A percentile compares a stretch with the other conserved stretches of the same genome.
Evolutionary conservation across 2,797 vertebrate species (phyloP).

Genomic region (Typhlichthys eigenmanni): DNA sequence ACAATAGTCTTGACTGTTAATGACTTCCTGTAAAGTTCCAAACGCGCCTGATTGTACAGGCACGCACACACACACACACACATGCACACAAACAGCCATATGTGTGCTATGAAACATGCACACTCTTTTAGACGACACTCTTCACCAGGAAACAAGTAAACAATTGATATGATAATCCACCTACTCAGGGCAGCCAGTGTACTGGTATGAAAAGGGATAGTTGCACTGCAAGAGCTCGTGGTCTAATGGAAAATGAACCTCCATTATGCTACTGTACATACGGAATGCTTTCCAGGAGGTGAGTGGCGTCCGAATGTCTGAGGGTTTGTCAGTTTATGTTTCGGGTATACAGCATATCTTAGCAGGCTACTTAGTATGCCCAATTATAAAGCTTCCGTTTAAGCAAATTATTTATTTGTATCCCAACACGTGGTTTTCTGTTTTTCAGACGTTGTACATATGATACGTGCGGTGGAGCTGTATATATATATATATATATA

Average conservation of each 20-base stretch:
- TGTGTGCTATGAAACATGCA: conserved; percentile 37
- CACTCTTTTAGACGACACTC: conserved; percentile 60
- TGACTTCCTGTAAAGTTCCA: conserved; percentile 85
- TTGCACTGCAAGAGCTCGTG: conserved; percentile 36
- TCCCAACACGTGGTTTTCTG: too few relatives aligned
- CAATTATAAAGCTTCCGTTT: too few relatives aligned
- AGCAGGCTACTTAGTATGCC: too few relatives aligned
- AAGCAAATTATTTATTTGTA: too few relatives aligned
- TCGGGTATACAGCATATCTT: background rate
- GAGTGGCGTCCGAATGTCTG: too few relatives aligned
- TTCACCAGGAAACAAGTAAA: conserved; percentile 67
- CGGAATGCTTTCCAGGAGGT: too few relatives aligned
- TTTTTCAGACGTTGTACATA: too few relatives aligned
- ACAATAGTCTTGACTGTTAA: conserved; percentile 86
- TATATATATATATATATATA: too few relatives aligned
- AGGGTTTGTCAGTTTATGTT: background rate
- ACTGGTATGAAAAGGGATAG: conserved; percentile 29
- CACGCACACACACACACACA: conserved; percentile 39
- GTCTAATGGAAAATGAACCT: conserved; percentile 23
- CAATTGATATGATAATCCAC: conserved; percentile 77
- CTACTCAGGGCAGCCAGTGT: conserved; percentile 49
- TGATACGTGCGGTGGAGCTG: too few relatives aligned
- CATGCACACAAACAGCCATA: conserved; percentile 5
- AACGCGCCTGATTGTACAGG: conserved; percentile 78
- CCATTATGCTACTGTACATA: conserved; percentile 12